These are phyloP conservation scores for Siphonodentalium dalli DNA, from an alignment of 2,888 invertebrate genomes.

Conservation along the genomic window DNA sequence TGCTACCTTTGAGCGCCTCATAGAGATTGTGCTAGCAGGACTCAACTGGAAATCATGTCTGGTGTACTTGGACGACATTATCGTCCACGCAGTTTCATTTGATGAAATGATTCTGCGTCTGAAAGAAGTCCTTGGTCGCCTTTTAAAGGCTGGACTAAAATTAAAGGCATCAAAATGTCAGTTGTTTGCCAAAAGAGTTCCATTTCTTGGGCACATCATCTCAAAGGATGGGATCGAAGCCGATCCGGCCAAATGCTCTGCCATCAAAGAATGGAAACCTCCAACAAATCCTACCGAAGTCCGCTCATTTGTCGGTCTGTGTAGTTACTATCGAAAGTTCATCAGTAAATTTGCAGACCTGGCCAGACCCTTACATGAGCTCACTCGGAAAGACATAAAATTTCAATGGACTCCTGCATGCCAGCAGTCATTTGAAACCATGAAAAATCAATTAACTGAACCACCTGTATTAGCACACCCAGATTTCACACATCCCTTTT, in stretches of 20 bases:
- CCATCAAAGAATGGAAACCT: background rate
- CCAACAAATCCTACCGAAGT: background rate
- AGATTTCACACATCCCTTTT: slow-evolving; percentile 1
- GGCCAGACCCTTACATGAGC: background rate
- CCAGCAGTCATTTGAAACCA: background rate
- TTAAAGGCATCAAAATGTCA: slow-evolving; percentile 18
- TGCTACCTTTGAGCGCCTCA: too few relatives aligned
- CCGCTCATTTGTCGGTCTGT: slow-evolving; percentile 4
- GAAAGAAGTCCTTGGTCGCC: slow-evolving; percentile 11
- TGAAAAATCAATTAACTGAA: background rate
- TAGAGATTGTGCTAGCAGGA: too few relatives aligned
- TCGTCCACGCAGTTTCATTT: too few relatives aligned
- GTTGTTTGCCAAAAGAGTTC: slow-evolving; percentile 6
- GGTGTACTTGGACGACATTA: too few relatives aligned
- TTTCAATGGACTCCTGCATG: slow-evolving; percentile 3
- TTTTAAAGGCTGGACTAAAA: slow-evolving; percentile 8
- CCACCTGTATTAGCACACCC: slow-evolving; percentile 2
- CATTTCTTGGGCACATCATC: slow-evolving; percentile 2
- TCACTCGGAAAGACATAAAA: background rate
- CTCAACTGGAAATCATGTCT: too few relatives aligned
- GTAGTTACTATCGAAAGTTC: slow-evolving; percentile 4
- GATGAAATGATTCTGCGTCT: too few relatives aligned
- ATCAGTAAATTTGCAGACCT: background rate
- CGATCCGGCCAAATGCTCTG: background rate
- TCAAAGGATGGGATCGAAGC: background rate